Base-by-base conservation (phyloP, 1,140 invertebrate species). In the Lithobius niger region DNA sequence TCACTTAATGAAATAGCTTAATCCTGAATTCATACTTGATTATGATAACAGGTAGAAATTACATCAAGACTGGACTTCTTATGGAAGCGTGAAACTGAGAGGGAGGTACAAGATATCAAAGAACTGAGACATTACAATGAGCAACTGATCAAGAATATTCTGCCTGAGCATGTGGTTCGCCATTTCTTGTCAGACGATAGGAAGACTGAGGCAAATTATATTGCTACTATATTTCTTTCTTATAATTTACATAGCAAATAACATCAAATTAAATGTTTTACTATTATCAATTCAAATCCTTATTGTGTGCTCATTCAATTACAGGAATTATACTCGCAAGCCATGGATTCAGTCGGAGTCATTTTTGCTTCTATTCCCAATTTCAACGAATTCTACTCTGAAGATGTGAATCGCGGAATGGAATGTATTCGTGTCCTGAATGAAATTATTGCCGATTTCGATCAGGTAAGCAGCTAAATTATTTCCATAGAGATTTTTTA, bases 351-450 rank as follows among this genome's bases (percentile, higher is more conserved):
- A 68, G 92, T 96, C 26, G 93, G 90, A 1, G 93, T 98, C 0
- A 86, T 98, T 80, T 98, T 98, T 70, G 95, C 93, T 6, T 94
- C 90, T 40, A 96, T 98, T 58, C 91, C 95, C 1, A 98, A 98
- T 74, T 98, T 98, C 69, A 93, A 92, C 28, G 91, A 97, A 67
- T 98, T 98, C 70, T 98, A 97, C 76, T 95, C 91, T 1, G 93
- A 98, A 72, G 91, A 94, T 69, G 86, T 94, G 44, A 93, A 92
- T 70, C 90, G 93, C 67, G 96, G 95, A 42, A 83, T 97, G 66
- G 96, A 97, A 67, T 98, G 94, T 73, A 95, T 99, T 66, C 76
- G 94, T 55, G 78, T 99, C 27, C 77, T 99, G 19, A 99, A 99
- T 74, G 96, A 99, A 76, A 98, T 99, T 57, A 96, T 98, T 63